phyloP scores from a whole-genome alignment of 2,797 vertebrate species.

The Loris lydekkerianus region DNA sequence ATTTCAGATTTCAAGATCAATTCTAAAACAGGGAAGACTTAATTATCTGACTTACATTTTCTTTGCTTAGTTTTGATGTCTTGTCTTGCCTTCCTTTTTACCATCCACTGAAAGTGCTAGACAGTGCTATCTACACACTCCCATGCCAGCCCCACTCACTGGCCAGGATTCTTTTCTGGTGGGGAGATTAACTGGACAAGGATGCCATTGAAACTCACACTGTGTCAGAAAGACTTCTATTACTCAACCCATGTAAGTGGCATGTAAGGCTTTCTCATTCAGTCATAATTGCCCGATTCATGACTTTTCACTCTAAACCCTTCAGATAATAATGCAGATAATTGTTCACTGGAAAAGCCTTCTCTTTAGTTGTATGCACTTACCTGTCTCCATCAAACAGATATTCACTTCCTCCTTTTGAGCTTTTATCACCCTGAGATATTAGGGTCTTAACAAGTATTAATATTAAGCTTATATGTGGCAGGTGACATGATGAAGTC shows the following conservation, averaged over 20 bases:
- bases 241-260: neutral
- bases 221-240: neutral
- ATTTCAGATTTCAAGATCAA: neutral
- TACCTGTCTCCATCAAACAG: neutral
- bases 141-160: neutral
- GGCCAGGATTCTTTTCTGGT: neutral
- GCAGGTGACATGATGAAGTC: neutral
- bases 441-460: neutral
- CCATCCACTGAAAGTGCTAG: neutral
- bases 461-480: neutral
- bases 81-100: neutral
- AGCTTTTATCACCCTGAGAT: neutral
- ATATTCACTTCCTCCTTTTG: neutral
- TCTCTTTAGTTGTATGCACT: neutral
- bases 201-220: neutral
- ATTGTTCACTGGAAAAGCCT: neutral
- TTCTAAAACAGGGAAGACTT: neutral
- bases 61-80: neutral
- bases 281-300: neutral
- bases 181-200: neutral
- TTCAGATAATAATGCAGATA: slow-evolving; percentile 23
- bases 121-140: neutral
- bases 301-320: neutral
- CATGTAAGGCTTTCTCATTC: neutral
- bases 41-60: neutral